Evolutionary conservation across 1,140 invertebrate genomes (phyloP), one percentile per base, ranked within the genome.

Genomic region (Wiebesia pumilae): DNA sequence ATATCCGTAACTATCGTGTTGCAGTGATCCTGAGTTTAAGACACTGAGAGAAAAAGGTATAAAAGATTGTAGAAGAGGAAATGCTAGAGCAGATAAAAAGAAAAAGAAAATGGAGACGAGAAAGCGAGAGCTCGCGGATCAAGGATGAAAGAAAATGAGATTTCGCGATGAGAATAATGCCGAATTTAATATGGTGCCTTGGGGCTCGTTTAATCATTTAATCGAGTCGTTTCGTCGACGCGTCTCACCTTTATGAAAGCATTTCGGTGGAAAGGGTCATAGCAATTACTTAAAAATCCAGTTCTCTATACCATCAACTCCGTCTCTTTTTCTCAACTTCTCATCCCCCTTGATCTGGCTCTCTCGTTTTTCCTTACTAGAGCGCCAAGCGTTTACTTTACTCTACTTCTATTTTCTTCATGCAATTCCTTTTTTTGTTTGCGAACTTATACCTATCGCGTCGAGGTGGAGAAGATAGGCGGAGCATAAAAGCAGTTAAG

Each of bases 171-270:
- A 88, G 84, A 90, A 91, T 90, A 88, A 89, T 88, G 87, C 83
- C 86, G 87, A 89, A 88, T 90, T 90, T 90, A 89, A 90, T 90
- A 90, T 87, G 89, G 87, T 87, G 83, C 83, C 79, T 84, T 75
- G 86, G 83, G 87, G 88, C 84, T 89, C 89, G 88, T 90, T 91
- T 91, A 90, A 90, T 91, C 88, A 89, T 90, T 91, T 90, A 90
- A 91, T 91, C 90, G 90, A 90, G 88, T 89, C 89, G 85, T 88
- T 85, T 83, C 83, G 85, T 73, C 84, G 86, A 79, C 77, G 79
- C 75, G 84, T 73, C 86, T 85, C 90, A 69, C 86, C 84, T 51
- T 87, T 87, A 88, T 88, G 89, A 89, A 90, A 90, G 87, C 85
- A 84, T 83, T 84, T 84, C 67, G 3, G 43, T 73, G 81, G 87